phyloP scores from a whole-genome alignment of 2,797 vertebrate species.

The Sebastes glaucus region DNA sequence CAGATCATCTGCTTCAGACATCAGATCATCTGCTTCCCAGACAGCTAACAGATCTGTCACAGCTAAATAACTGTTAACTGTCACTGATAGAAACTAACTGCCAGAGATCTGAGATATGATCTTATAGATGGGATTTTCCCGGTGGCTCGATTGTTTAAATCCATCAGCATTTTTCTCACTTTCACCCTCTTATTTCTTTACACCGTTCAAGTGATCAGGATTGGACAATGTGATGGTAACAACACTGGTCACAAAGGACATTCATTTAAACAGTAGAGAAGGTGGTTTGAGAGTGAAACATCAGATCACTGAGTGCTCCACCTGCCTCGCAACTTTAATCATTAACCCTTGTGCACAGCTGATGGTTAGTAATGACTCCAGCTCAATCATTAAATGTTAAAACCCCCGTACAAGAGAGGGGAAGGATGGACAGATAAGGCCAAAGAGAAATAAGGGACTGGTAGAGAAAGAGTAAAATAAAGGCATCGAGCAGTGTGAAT shows the following conservation, averaged over 20 bases:
- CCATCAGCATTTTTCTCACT: not conserved
- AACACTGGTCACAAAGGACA: not conserved
- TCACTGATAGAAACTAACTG: slow-evolving; percentile 1
- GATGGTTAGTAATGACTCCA: not conserved
- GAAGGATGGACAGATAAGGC: not conserved
- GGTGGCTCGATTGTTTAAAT: not conserved
- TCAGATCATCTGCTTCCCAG: slow-evolving; percentile 31
- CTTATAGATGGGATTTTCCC: not conserved
- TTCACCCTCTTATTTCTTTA: not conserved
- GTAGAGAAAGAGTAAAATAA: not conserved
- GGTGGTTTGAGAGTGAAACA: not conserved
- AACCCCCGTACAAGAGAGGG: not conserved
- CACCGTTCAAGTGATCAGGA: not conserved
- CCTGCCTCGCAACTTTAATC: slow-evolving; percentile 40
- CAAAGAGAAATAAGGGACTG: not conserved
- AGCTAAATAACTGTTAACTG: slow-evolving; percentile 5
- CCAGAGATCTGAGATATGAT: slow-evolving; percentile 16
- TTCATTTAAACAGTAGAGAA: not conserved
- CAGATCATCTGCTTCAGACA: slow-evolving; percentile 30
- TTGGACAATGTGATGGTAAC: not conserved
- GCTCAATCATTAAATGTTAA: slow-evolving; percentile 59
- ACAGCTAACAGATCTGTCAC: slow-evolving; percentile 29
- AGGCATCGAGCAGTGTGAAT: not conserved
- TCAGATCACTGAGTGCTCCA: not conserved
- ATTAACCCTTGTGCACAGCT: slow-evolving; percentile 54